Base-by-base conservation (phyloP, 2,113 vertebrate species). In the Chrysemys picta region DNA sequence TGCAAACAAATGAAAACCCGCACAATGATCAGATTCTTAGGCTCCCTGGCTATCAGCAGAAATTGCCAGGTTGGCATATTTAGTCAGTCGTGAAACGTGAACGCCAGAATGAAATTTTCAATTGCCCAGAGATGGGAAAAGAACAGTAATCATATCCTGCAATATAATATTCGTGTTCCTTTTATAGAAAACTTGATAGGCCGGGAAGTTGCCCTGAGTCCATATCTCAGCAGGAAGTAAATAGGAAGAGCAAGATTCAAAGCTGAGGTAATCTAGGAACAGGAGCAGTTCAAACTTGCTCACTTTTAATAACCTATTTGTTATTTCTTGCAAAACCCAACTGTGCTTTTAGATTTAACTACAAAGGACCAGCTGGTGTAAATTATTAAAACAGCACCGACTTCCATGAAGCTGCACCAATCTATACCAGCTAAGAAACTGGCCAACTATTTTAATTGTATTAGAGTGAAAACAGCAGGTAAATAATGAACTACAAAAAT, bases 181-280 rank as follows among this genome's bases (percentile, higher is more conserved):
- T 50, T 62, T 79, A n/a, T 52, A 90, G 42, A 12, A 10, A 22
- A 52, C 27, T 16, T 50, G 78, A 27, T 49, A 49, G 78, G 78
- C 25, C 3, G 19, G 78, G 1, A 10, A 0, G 0, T 53, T 78
- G 53, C 49, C 31, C 14, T 16, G 38, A 38, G 72, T 45, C 72
- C 10, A 16, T 38, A 21, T 75, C 72, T 75, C 72, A 42, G 72
- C 72, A 45, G 72, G 38, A 45, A 22, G n/a, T 45, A 45, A 75
- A 75, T 75, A 42, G 72, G n/a, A 75, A 45, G 72, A 24, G 22
- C 21, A 25, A 45, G 72, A 25, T 42, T 45, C n/a, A 45, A 75
- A 42, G 72, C 72, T 42, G 65, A 3, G 13, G 49, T n/a, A 50
- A 35, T 13, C 24, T n/a, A 0, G 0, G 29, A 1, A 0, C 0